Conservation (phyloP, 1,140 invertebrate genomes). For the Odontomachus brunneus region DNA sequence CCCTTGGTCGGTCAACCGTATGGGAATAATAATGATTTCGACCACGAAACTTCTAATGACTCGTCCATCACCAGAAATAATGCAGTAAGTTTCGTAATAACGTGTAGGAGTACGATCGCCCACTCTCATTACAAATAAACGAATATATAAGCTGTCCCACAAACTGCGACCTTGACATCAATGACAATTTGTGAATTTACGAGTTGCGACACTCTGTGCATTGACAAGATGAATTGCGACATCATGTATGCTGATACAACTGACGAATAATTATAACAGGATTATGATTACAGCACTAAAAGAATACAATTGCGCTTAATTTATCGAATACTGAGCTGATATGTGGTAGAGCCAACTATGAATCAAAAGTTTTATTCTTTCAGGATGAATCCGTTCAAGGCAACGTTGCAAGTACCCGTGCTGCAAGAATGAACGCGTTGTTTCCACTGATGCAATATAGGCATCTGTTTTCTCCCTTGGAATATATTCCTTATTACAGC, state of each 20-base stretch:
- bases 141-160: neutral
- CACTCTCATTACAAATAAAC: neutral
- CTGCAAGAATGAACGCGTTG: neutral
- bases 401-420: neutral
- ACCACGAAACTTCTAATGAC: neutral
- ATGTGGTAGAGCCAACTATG: too few relatives aligned
- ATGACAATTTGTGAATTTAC: neutral
- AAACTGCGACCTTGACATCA: neutral
- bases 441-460: neutral
- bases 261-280: neutral
- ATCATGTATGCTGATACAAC: neutral
- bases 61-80: conserved; percentile 9
- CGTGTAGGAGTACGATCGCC: neutral
- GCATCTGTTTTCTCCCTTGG: neutral
- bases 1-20: too few relatives aligned
- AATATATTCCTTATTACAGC: neutral
- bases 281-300: neutral
- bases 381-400: neutral
- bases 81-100: conserved; percentile 28
- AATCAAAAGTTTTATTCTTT: conserved; percentile 26
- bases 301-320: neutral
- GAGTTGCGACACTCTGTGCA: neutral
- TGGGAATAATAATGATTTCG: too few relatives aligned
- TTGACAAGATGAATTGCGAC: neutral
- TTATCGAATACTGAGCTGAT: neutral